phyloP scores from a whole-genome alignment of 2,797 vertebrate species.

The Philypnodon macrostomus region DNA sequence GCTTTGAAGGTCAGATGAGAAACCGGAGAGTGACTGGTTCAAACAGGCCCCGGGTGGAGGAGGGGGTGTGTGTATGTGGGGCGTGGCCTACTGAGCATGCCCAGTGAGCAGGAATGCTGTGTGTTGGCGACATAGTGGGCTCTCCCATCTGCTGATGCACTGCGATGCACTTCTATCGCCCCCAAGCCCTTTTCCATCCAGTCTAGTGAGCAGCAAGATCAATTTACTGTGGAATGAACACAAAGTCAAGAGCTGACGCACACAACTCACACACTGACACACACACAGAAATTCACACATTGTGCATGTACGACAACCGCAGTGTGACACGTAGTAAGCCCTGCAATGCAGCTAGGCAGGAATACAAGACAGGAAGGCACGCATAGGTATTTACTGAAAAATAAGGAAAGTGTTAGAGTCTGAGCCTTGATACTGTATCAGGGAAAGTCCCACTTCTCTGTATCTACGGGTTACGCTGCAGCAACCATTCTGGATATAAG shows the following conservation, averaged over 20 bases:
- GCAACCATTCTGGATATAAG: constrained; percentile 9
- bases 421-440: constrained; percentile 56
- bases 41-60: constrained; percentile 61
- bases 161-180: constrained; percentile 61
- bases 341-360: constrained; percentile 29
- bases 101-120: constrained; percentile 74
- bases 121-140: constrained; percentile 80
- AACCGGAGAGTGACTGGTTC: constrained; percentile 65
- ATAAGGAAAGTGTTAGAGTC: constrained; percentile 34
- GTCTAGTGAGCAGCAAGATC: constrained; percentile 87
- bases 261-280: constrained; percentile 23
- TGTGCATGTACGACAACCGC: constrained; percentile 45
- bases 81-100: constrained; percentile 71
- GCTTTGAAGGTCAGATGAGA: constrained; percentile 73
- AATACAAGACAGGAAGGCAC: constrained; percentile 28
- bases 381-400: constrained; percentile 58
- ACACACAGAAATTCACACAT: constrained; percentile 42
- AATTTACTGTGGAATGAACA: constrained; percentile 79
- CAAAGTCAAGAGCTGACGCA: constrained; percentile 60
- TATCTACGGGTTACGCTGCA: constrained; percentile 24
- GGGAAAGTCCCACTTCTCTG: constrained; percentile 39
- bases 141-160: constrained; percentile 83
- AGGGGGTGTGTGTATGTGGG: constrained; percentile 18
- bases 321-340: constrained; percentile 39
- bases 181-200: constrained; percentile 81